Evolutionary conservation across 2,888 invertebrate genomes (phyloP).

Genomic region (Ellobium chinense): DNA sequence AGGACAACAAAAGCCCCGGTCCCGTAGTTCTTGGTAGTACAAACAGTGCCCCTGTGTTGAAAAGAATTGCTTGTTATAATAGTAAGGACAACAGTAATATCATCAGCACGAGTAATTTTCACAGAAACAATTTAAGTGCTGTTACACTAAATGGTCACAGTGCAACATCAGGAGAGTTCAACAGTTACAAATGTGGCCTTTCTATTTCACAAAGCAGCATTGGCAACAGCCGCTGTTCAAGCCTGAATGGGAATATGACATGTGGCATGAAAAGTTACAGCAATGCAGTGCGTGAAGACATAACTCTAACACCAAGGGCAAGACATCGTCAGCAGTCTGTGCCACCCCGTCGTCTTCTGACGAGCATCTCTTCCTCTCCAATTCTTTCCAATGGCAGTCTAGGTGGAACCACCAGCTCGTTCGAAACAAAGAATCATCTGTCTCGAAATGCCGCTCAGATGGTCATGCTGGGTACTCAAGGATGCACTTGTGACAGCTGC

Average conservation of each 20-base stretch:
- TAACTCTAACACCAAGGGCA: neutral
- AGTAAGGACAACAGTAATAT: constrained; percentile 42
- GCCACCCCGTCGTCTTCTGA: neutral
- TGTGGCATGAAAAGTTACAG: constrained; percentile 1
- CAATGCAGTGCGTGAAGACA: constrained; percentile 1
- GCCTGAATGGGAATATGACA: neutral
- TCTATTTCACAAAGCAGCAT: constrained; percentile 8
- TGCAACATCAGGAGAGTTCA: neutral
- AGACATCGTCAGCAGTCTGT: constrained; percentile 22
- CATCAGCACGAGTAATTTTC: constrained; percentile 44
- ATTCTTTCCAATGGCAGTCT: constrained; percentile 13
- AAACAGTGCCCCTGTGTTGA: constrained; percentile 15
- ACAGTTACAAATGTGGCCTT: neutral
- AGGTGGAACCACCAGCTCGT: neutral
- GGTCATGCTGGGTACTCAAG: constrained; percentile 25
- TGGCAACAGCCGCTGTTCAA: neutral
- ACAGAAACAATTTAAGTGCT: constrained; percentile 14
- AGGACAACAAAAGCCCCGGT: constrained; percentile 2
- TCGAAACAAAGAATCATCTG: neutral
- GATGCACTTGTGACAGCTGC: constrained; percentile 39
- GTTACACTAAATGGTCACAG: neutral
- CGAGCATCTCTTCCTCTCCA: constrained; percentile 15
- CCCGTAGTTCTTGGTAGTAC: constrained; percentile 21
- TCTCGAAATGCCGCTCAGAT: constrained; percentile 16
- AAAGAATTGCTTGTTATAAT: constrained; percentile 23